Evolutionary conservation across 1,140 invertebrate species (phyloP).

Genomic region (Cotesia glomerata): DNA sequence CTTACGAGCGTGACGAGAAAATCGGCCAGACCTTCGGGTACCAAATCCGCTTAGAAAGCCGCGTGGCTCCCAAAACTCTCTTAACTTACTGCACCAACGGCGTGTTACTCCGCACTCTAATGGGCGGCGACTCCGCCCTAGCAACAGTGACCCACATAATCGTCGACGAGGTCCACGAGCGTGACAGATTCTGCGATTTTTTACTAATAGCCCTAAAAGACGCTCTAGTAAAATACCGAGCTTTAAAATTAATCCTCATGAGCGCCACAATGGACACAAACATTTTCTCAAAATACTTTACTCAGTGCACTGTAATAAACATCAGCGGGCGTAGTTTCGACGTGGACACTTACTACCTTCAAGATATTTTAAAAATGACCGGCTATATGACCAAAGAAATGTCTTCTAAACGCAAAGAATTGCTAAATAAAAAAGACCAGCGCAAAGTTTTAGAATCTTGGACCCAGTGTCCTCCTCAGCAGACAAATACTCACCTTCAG

Average conservation of each 20-base stretch:
- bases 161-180: constrained; percentile 94
- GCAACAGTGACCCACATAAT: constrained; percentile 83
- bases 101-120: constrained; percentile 84
- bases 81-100: constrained; percentile 93
- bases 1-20: constrained; percentile 85
- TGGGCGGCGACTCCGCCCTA: constrained; percentile 74
- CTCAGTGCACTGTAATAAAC: constrained; percentile 75
- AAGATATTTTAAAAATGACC: constrained; percentile 80
- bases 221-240: constrained; percentile 72
- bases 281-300: constrained; percentile 85
- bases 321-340: constrained; percentile 82
- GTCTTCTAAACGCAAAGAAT: constrained; percentile 58
- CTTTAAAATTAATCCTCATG: constrained; percentile 89
- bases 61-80: constrained; percentile 80
- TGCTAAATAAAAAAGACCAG: constrained; percentile 62
- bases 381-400: constrained; percentile 75
- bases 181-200: constrained; percentile 93
- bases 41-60: constrained; percentile 88
- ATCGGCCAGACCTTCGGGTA: constrained; percentile 91
- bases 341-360: constrained; percentile 81
- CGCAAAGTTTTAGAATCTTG: constrained; percentile 62
- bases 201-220: constrained; percentile 85
- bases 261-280: constrained; percentile 89
- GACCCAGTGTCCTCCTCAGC: constrained; percentile 51
- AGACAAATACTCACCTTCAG: neutral